A percentile compares a stretch with the other conserved stretches of the same genome.
These are phyloP conservation scores for Ophion ventricosus DNA, from an alignment of 2,888 invertebrate genomes.

Conservation along the genomic window DNA sequence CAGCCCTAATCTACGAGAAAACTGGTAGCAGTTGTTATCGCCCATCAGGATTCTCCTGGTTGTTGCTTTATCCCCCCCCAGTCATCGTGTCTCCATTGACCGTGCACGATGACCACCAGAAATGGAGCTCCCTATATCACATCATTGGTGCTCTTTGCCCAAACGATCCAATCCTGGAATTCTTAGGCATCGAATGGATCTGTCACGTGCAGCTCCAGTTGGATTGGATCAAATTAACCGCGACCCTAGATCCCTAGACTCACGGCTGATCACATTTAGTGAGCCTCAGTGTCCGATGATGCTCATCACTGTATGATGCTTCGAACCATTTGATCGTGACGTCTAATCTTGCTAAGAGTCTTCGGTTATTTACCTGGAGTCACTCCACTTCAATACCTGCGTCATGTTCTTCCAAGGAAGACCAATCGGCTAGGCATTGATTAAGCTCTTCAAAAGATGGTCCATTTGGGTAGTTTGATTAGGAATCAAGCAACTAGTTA, in stretches of 20 bases:
- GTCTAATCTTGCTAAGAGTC: not conserved
- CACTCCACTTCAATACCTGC: not conserved
- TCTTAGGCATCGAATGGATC: not conserved
- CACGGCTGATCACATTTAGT: not conserved
- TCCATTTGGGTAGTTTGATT: not conserved
- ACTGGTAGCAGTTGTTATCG: no score
- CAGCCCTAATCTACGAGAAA: no score
- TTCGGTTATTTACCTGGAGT: not conserved
- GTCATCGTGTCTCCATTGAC: no score
- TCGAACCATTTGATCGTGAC: not conserved
- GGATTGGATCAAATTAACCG: not conserved
- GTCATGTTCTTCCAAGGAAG: not conserved
- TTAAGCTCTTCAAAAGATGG: not conserved
- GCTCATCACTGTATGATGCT: not conserved
- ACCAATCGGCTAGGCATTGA: not conserved
- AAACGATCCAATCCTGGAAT: not conserved
- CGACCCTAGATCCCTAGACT: no score
- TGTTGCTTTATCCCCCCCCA: no score
- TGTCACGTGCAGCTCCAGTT: not conserved
- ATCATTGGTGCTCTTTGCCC: no score
- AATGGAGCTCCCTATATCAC: no score
- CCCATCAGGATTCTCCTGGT: no score
- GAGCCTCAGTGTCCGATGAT: no score
- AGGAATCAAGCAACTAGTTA: not conserved
- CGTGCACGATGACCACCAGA: no score